These are phyloP conservation scores for Diphyllodes magnificus DNA, from an alignment of 2,113 vertebrate species.

Conservation along the genomic window DNA sequence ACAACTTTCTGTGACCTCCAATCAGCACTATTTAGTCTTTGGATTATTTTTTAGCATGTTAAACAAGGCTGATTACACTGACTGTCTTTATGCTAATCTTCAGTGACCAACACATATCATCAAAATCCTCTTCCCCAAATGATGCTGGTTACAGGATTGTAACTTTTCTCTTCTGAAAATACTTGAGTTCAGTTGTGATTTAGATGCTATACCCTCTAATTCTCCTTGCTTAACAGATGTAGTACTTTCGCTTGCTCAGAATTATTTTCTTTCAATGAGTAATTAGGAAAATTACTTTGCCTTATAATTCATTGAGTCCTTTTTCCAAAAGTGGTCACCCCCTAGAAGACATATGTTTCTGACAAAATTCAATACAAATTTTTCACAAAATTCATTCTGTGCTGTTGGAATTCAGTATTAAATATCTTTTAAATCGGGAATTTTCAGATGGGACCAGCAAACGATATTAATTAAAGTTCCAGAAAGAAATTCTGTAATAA, in stretches of 20 bases:
- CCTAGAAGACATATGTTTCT: not conserved
- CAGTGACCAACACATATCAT: not conserved
- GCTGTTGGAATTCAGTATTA: not conserved
- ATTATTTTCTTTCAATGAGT: not conserved
- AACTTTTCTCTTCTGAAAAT: not conserved
- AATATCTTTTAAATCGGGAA: not conserved
- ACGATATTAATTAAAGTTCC: not conserved
- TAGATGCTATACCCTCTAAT: not conserved
- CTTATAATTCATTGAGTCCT: not conserved
- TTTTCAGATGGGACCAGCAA: not conserved
- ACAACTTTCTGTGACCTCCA: not conserved
- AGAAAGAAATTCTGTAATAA: not conserved
- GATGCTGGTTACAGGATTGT: not conserved
- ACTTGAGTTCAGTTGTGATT: not conserved
- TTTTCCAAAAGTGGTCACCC: not conserved
- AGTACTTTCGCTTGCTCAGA: not conserved
- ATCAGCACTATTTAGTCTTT: slow-evolving; percentile 1
- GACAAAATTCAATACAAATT: not conserved
- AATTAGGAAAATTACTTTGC: not conserved
- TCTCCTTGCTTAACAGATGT: not conserved
- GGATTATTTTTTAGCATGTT: not conserved
- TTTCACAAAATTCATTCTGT: not conserved
- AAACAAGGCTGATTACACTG: not conserved
- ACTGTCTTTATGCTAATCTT: slow-evolving; percentile 17
- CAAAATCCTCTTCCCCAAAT: not conserved